These are phyloP conservation scores for Cephus spinipes DNA, from an alignment of 2,888 invertebrate genomes.

Conservation along the genomic window DNA sequence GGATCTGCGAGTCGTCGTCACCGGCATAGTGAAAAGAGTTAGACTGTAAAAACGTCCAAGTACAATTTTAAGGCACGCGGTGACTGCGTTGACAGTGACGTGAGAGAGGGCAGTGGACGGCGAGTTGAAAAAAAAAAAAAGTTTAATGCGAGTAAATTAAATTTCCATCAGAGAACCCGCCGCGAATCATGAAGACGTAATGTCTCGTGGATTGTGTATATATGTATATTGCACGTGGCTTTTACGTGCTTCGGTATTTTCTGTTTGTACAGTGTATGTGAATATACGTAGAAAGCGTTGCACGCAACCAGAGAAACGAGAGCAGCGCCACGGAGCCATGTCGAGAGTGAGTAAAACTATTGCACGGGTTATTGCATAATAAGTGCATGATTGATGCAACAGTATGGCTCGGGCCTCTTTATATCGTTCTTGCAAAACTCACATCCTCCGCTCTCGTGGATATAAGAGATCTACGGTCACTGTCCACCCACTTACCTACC, in stretches of 20 bases:
- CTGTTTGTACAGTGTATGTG: background rate
- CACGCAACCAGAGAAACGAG: slow-evolving; percentile 22
- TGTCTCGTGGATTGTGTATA: background rate
- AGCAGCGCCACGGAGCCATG: slow-evolving; percentile 8
- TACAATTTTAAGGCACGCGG: too few relatives aligned
- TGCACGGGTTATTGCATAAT: slow-evolving; percentile 42
- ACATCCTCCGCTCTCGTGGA: slow-evolving; percentile 7
- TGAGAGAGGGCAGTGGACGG: background rate
- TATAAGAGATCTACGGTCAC: slow-evolving; percentile 4
- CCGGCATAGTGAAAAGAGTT: background rate
- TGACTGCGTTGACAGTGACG: background rate
- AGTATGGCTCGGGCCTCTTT: background rate
- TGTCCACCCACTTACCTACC: background rate
- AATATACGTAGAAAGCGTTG: slow-evolving; percentile 9
- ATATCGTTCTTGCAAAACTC: slow-evolving; percentile 3
- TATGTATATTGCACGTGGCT: background rate
- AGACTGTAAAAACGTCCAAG: background rate
- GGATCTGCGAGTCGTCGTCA: background rate
- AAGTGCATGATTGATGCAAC: slow-evolving; percentile 41
- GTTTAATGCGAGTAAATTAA: slow-evolving; percentile 42
- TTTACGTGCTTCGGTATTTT: background rate
- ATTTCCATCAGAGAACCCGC: slow-evolving; percentile 51
- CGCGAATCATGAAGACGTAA: slow-evolving; percentile 50
- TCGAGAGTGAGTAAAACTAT: slow-evolving; percentile 38
- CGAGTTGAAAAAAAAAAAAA: background rate